Evolutionary conservation across 64 coral and sea anemone species (phyloP).

Genomic region (Catalaphyllia jardinei): DNA sequence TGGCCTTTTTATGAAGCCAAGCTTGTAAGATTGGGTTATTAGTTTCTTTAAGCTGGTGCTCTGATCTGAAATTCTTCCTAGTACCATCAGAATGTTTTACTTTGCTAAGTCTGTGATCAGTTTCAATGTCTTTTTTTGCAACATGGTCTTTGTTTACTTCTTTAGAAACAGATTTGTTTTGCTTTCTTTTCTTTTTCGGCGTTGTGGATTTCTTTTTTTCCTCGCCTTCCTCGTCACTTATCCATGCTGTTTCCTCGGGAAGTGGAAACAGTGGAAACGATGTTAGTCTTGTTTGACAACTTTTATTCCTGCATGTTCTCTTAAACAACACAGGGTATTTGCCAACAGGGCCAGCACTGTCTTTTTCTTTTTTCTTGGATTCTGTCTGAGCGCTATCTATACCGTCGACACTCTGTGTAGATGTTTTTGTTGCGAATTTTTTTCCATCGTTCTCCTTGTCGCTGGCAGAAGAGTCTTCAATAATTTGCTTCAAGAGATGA

Average conservation of each 20-base stretch:
- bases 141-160: constrained; percentile 10
- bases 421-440: constrained; percentile 14
- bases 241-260: constrained; percentile 80
- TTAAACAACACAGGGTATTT: constrained; percentile 78
- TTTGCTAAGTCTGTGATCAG: constrained; percentile 14
- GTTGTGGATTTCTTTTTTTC: constrained; percentile 34
- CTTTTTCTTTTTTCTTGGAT: constrained; percentile 1
- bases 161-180: constrained; percentile 14
- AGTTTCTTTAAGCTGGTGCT: constrained; percentile 74
- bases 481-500: constrained; percentile 77
- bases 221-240: constrained; percentile 61
- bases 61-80: constrained; percentile 74
- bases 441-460: constrained; percentile 8
- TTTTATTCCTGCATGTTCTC: constrained; percentile 56
- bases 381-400: not conserved
- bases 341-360: constrained; percentile 35
- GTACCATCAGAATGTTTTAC: constrained; percentile 73
- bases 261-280: constrained; percentile 78
- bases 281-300: constrained; percentile 79
- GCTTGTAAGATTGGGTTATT: constrained; percentile 77
- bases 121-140: constrained; percentile 8
- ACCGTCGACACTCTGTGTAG: not conserved
- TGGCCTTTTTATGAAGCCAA: constrained; percentile 83
- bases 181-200: constrained; percentile 27
- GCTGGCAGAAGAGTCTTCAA: constrained; percentile 63